Base-by-base conservation (phyloP, 1,140 invertebrate genomes). In the Tetraneura akinire region DNA sequence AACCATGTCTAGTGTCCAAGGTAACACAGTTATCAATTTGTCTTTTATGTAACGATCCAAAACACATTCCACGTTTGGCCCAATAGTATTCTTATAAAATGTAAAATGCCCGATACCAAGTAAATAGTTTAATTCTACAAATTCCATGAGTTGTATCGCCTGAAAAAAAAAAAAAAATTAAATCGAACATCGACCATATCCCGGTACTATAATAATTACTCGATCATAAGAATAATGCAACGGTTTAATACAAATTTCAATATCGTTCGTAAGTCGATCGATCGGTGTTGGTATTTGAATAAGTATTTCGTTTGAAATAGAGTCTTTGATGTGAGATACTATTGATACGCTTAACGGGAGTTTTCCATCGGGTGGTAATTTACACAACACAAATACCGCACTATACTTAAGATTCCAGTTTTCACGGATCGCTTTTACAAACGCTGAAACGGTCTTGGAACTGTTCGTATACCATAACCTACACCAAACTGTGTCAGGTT, bases 371-470 rank as follows among this genome's bases (percentile, higher is more conserved):
- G 84, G 86, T 18, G 88, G 86, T 53, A 95, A 85, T 5, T 92
- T 90, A 83, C 95, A 96, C 53, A 96, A 88, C 3, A 97, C 89
- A 84, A 96, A 97, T 82, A 92, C 93, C 11, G 95, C 95, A 83
- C 94, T 96, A 86, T 96, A 97, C 84, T 95, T 95, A 4, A 96
- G 86, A 85, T 96, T 96, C 95, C 95, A 97, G 85, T 96, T 96
- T 86, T 97, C 95, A 37, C 94, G 87, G 45, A 97, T 96, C 0
- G 93, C 89, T 90, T 92, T 81, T 14, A 78, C 74, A 6, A 47
- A 60, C 42, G 74, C 74, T 60, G 68, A 86, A 84, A 80, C 74
- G 29, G 51, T 81, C 21, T 78, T 76, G 9, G 71, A 82, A 80
- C 86, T 86, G 84, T 87, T 83, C 49, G 86, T 85, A 83, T 94